phyloP scores from a whole-genome alignment of 2,113 vertebrate species.

The Pelecanus crispus region DNA sequence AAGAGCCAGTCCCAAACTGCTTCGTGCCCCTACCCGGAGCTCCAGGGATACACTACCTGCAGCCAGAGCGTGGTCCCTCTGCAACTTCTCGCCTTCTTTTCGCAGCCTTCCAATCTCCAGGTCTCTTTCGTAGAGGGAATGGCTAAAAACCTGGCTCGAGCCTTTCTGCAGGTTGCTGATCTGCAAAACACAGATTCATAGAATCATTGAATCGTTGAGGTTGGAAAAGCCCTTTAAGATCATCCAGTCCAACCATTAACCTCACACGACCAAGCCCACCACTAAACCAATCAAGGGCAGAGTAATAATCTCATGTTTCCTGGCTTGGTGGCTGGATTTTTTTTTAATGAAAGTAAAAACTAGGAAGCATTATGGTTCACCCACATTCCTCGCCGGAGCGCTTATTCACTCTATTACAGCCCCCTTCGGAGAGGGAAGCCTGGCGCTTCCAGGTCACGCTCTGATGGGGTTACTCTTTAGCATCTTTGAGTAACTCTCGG shows the following conservation, averaged over 20 bases:
- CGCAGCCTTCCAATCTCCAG: constrained; percentile 66
- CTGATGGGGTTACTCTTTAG: background rate
- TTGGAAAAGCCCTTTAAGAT: too few relatives aligned
- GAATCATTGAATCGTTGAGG: too few relatives aligned
- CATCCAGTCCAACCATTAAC: too few relatives aligned
- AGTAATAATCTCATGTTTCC: too few relatives aligned
- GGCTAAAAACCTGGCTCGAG: constrained; percentile 63
- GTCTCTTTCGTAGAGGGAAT: constrained; percentile 71
- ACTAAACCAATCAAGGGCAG: too few relatives aligned
- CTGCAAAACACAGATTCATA: constrained; percentile 20
- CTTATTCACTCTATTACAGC: background rate
- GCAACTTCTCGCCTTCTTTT: constrained; percentile 67
- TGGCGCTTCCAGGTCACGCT: accelerated
- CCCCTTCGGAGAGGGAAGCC: background rate
- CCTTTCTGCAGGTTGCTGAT: constrained; percentile 61
- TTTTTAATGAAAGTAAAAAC: too few relatives aligned
- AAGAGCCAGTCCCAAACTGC: background rate
- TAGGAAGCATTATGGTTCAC: too few relatives aligned
- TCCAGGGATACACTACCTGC: constrained; percentile 56
- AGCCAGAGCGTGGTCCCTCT: constrained; percentile 33
- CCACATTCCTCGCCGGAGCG: accelerated
- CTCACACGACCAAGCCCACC: too few relatives aligned
- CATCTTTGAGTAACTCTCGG: background rate
- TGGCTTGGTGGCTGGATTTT: too few relatives aligned
- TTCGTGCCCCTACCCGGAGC: accelerated